A percentile compares a stretch with the other conserved stretches of the same genome.
Conservation (phyloP, 2,797 vertebrate genomes). For the Glossophaga mutica region DNA sequence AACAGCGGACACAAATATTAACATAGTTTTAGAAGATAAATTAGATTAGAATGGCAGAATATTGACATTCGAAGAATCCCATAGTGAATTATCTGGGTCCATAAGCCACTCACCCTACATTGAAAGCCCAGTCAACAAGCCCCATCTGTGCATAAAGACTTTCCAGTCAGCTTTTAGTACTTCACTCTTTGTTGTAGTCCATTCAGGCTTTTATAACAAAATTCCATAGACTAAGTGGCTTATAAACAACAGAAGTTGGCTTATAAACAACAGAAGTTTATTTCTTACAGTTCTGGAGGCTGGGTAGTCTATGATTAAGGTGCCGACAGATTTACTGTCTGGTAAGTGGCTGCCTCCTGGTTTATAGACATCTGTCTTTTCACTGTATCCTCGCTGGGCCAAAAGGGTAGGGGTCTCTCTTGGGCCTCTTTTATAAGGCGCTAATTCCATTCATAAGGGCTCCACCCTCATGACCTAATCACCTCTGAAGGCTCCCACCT, state of each 20-base stretch:
- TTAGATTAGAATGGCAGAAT: not conserved
- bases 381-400: not conserved
- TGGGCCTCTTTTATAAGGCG: not conserved
- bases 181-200: not conserved
- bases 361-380: slow-evolving; percentile 2
- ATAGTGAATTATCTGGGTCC: not conserved
- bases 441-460: not conserved
- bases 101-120: not conserved
- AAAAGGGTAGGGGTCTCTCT: not conserved
- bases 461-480: not conserved
- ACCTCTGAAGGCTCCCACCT: not conserved
- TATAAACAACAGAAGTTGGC: not conserved
- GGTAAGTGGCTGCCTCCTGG: not conserved
- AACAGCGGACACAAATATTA: not conserved
- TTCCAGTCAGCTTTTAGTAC: slow-evolving; percentile 11
- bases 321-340: not conserved
- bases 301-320: not conserved
- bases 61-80: not conserved
- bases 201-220: not conserved
- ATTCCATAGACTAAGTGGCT: not conserved
- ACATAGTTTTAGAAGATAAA: not conserved
- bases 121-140: not conserved
- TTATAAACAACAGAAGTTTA: slow-evolving; percentile 5
- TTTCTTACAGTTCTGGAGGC: not conserved
- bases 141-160: not conserved